phyloP scores from a whole-genome alignment of 2,113 vertebrate species.

The Euleptes europaea region DNA sequence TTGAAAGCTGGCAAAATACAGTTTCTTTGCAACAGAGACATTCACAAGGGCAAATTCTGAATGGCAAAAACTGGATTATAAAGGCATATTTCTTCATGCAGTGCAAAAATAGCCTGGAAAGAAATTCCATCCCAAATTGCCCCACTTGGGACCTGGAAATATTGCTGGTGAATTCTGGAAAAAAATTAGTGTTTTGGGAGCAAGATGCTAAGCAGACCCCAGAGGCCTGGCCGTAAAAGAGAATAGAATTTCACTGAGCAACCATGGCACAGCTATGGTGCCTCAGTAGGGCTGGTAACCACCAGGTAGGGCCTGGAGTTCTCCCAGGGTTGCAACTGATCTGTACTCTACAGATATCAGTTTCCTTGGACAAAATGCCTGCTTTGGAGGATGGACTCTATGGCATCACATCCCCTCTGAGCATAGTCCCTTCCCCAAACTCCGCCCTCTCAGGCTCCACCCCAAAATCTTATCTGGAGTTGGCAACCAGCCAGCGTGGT shows the following conservation, averaged over 20 bases:
- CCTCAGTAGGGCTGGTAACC: not conserved
- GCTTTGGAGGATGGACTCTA: no score
- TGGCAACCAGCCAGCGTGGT: no score
- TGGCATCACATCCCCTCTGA: no score
- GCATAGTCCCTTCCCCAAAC: no score
- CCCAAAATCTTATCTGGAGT: no score
- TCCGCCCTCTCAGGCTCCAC: no score
- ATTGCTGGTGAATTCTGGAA: not conserved
- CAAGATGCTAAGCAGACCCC: not conserved
- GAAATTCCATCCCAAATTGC: not conserved
- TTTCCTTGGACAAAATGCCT: no score
- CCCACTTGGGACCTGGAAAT: not conserved
- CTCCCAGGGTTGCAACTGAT: no score
- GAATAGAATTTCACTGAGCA: not conserved
- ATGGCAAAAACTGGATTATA: not conserved
- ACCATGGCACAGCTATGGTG: not conserved
- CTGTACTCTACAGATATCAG: no score
- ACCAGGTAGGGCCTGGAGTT: not conserved
- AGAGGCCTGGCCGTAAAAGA: not conserved
- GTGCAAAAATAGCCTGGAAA: not conserved
- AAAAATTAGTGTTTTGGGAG: not conserved
- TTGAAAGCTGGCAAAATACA: not conserved
- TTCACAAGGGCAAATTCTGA: not conserved
- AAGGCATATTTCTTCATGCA: not conserved
- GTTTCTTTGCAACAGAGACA: not conserved